A percentile compares a stretch with the other conserved stretches of the same genome.
Conservation (phyloP, 2,888 invertebrate genomes). For the Napeogenes inachia region DNA sequence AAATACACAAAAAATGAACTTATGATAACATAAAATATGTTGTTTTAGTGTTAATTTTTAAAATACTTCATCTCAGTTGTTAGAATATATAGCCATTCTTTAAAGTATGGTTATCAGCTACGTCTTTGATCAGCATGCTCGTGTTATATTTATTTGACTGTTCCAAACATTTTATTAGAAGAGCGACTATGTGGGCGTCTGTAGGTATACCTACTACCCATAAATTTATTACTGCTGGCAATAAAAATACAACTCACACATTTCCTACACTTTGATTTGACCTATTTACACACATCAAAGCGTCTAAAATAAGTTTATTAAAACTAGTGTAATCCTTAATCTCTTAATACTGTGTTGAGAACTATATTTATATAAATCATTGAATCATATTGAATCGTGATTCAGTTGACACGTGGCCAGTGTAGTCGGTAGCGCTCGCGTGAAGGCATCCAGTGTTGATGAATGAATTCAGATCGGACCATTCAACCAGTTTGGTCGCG, state of each 20-base stretch:
- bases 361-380: too few species aligned
- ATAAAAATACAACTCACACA: conserved; percentile 74
- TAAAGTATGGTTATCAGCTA: neutral
- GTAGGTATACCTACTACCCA: conserved; percentile 55
- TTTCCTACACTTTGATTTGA: conserved; percentile 74
- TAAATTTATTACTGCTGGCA: conserved; percentile 68
- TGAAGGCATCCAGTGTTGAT: conserved; percentile 69
- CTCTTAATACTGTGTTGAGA: neutral
- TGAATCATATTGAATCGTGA: conserved; percentile 24
- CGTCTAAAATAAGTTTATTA: conserved; percentile 63
- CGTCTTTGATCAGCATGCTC: conserved; percentile 38
- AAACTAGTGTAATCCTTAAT: conserved; percentile 39
- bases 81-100: neutral
- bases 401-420: conserved; percentile 31
- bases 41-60: too few species aligned
- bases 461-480: conserved; percentile 64
- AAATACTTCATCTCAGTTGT: too few species aligned
- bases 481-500: conserved; percentile 75
- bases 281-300: conserved; percentile 75
- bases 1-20: too few species aligned
- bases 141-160: conserved; percentile 53
- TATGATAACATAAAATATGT: too few species aligned
- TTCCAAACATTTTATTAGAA: conserved; percentile 57
- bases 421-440: conserved; percentile 42
- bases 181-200: conserved; percentile 62